Base-by-base conservation (phyloP, 2,797 vertebrate species). In the Pangasius sanitwongsei region DNA sequence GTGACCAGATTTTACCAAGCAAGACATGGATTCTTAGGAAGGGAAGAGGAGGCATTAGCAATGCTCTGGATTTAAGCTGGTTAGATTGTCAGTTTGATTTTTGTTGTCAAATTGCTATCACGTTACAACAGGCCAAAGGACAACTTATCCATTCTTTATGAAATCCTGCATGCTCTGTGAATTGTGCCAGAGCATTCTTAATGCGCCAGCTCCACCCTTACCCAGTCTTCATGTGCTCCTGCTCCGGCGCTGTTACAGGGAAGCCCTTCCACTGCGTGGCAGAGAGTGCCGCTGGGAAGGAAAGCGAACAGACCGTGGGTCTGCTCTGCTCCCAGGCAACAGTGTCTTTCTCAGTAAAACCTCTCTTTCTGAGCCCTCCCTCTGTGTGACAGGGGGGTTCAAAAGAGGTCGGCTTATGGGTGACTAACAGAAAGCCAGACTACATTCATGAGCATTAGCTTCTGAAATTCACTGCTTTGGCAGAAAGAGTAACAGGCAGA, bases 271-370 rank as follows among this genome's bases (percentile, higher is more conserved):
- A 83, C 78, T 84, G 77, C 87, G 57, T 72, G 72, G 82, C 87
- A 74, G 90, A 41, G 61, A 87, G 55, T 20, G 59, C 82, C 37
- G 67, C 69, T 61, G 77, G 87, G 88, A 77, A 87, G 87, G 77
- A 86, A 89, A 88, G 88, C 63, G 83, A 91, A 87, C 89, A 89
- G 74, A 88, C 84, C 80, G 7, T 41, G 65, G 55, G 86, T 89
- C 86, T 59, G 89, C 61, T 44, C 86, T 77, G 80, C 87, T 86
- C 87, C 81, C 69, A 31, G 80, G 81, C 69, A 86, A 70, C 48
- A 34, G 72, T 70, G 87, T 90, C 91, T 93, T 90, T 92, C 92
- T 93, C 89, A 85, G 91, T 91, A 92, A 93, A 93, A 93, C 91
- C 90, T 65, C 88, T 88, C 89, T 92, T 91, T 92, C 89, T 87